These are phyloP conservation scores for Tyrannus savana DNA, from an alignment of 2,113 vertebrate genomes.

Conservation along the genomic window DNA sequence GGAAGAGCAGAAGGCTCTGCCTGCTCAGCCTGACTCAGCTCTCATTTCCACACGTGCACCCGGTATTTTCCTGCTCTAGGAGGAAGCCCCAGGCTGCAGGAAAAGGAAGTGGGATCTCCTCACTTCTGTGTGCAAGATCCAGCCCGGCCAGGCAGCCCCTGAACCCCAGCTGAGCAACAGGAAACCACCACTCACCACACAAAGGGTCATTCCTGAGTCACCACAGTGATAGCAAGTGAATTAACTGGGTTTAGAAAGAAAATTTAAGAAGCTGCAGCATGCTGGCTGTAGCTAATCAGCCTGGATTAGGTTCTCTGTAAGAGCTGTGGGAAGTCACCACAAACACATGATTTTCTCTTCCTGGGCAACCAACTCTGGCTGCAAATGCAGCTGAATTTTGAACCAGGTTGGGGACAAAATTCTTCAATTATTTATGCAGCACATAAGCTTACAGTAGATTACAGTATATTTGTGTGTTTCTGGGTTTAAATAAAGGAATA, in stretches of 20 bases:
- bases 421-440: neutral
- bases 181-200: neutral
- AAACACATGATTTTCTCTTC: neutral
- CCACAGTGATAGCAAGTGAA: neutral
- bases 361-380: neutral
- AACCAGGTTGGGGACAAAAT: neutral
- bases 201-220: neutral
- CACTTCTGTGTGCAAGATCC: neutral
- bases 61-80: neutral
- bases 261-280: neutral
- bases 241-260: neutral
- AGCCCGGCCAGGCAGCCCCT: neutral
- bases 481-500: neutral
- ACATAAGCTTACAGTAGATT: neutral
- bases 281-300: neutral
- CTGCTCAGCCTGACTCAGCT: neutral
- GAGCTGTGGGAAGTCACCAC: neutral
- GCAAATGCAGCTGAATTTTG: neutral
- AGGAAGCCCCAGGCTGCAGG: neutral
- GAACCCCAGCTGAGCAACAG: accelerated
- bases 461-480: neutral
- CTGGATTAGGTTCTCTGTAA: neutral
- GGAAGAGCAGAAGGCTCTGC: neutral
- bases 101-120: neutral
- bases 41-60: neutral